phyloP scores from a whole-genome alignment of 37 sponge, comb jelly and placozoan genomes.

The Aplysina aerophoba region DNA sequence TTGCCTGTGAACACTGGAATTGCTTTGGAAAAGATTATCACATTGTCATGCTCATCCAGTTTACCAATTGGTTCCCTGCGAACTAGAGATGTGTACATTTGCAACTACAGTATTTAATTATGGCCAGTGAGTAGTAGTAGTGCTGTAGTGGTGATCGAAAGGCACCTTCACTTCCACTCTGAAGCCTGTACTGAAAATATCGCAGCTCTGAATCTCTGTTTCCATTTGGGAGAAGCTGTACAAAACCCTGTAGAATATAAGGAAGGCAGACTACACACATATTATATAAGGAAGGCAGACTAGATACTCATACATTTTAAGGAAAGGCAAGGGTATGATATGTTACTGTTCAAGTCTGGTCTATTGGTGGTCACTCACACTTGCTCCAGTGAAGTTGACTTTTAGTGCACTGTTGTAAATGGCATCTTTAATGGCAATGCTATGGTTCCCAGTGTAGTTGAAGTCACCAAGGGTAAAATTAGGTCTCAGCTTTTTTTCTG shows the following conservation, averaged over 20 bases:
- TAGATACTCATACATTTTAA: not conserved
- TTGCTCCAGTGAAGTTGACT: conserved; percentile 28
- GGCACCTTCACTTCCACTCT: not conserved
- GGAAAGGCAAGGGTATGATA: too few relatives aligned
- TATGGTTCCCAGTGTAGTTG: conserved; percentile 17
- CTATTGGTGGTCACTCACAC: conserved; percentile 40
- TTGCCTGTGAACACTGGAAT: too few relatives aligned
- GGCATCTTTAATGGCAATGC: not conserved
- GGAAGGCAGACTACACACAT: too few relatives aligned
- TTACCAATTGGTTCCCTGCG: too few relatives aligned
- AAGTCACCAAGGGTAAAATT: not conserved
- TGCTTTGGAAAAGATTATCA: too few relatives aligned
- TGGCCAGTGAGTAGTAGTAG: too few relatives aligned
- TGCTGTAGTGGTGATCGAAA: not conserved
- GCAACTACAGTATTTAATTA: too few relatives aligned
- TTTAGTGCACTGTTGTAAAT: not conserved
- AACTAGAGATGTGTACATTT: too few relatives aligned
- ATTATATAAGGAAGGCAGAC: not conserved
- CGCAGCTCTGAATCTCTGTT: conserved; percentile 40
- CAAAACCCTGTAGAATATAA: not conserved
- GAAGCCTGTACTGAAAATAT: conserved; percentile 53
- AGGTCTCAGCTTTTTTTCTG: conserved; percentile 15
- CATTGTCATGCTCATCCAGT: too few relatives aligned
- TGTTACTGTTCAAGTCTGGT: too few relatives aligned
- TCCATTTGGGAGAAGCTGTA: conserved; percentile 22